Evolutionary conservation across 2,113 vertebrate species (phyloP).

Genomic region (Trichechus manatus): DNA sequence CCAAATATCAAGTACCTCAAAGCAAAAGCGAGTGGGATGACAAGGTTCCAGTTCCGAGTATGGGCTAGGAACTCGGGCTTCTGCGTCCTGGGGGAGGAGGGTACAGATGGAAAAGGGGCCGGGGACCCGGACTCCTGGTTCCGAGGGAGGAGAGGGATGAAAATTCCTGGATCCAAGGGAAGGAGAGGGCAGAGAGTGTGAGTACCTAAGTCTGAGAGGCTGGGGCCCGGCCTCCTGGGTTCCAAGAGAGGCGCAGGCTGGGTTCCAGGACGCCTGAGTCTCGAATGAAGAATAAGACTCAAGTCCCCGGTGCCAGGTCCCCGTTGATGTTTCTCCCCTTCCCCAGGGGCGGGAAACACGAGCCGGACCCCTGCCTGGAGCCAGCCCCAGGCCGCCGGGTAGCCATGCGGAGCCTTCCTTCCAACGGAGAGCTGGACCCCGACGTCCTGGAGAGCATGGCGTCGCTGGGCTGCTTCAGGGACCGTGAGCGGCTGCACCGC

Average conservation of each 20-base stretch:
- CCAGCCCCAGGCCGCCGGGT: conserved; percentile 91
- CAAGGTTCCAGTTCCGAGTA: not conserved
- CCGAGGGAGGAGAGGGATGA: not conserved
- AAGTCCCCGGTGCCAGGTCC: rapidly evolving
- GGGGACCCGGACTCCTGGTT: not conserved
- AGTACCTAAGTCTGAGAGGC: not conserved
- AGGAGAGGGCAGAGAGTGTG: too few relatives aligned
- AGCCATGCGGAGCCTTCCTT: conserved; percentile 91
- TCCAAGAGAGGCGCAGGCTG: not conserved
- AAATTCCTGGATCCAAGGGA: not conserved
- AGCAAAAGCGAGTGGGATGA: not conserved
- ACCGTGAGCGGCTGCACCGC: conserved; percentile 92
- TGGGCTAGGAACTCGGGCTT: not conserved
- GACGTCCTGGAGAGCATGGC: conserved; percentile 96
- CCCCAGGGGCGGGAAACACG: conserved; percentile 92
- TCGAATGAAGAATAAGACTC: not conserved
- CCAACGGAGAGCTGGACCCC: conserved; percentile 94
- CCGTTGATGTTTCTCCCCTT: not conserved
- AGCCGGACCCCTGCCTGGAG: conserved; percentile 92
- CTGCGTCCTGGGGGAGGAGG: not conserved
- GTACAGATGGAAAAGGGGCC: not conserved
- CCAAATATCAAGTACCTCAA: not conserved
- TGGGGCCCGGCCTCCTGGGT: not conserved
- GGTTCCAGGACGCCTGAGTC: not conserved
- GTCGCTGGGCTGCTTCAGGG: conserved; percentile 95